Base-by-base conservation (phyloP, 1,140 invertebrate genomes). In the Venturia canescens region DNA sequence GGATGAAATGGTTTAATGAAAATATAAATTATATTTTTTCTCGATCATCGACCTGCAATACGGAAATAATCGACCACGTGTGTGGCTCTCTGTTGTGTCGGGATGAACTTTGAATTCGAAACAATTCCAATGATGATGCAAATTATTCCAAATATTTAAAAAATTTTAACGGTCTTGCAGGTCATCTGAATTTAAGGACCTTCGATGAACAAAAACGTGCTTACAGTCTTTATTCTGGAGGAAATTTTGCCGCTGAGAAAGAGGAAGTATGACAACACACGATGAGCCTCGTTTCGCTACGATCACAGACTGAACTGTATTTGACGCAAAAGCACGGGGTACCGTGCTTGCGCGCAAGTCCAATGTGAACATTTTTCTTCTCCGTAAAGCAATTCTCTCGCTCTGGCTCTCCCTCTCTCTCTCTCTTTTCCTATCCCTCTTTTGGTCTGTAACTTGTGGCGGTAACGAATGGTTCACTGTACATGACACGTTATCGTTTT, bases 311-410 rank as follows among this genome's bases (percentile, higher is more conserved):
- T 76, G 74, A 72, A 53, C 50, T 18, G 53, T 63, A 53, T 57
- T 69, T 29, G 80, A 87, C 84, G 83, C 86, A 86, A 88, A 86
- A 85, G 84, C 84, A 85, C 85, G 70, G 86, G 80, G 83, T 84
- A 80, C 50, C 74, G 80, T 75, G 80, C 84, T 87, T 82, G 80
- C 84, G 84, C 83, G 83, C 84, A 85, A 85, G 85, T 84, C 84
- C 85, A 82, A 86, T 84, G 84, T 83, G 82, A 81, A 80, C 63
- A 83, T 74, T 82, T 81, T 76, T 81, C 83, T 81, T 23, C 53
- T 23, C 70, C 80, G 81, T 79, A 83, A 86, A 78, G 78, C 70
- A 81, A 79, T 81, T 60, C 34, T 70, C 74, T 60, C 34, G 38
- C 74, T 67, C 72, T 66, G 67, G 71, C 83, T 82, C 83, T 75